Evolutionary conservation across 2,113 vertebrate species (phyloP), one percentile per base, ranked within the genome.

Genomic region (Thalassarche chlororhynchos): DNA sequence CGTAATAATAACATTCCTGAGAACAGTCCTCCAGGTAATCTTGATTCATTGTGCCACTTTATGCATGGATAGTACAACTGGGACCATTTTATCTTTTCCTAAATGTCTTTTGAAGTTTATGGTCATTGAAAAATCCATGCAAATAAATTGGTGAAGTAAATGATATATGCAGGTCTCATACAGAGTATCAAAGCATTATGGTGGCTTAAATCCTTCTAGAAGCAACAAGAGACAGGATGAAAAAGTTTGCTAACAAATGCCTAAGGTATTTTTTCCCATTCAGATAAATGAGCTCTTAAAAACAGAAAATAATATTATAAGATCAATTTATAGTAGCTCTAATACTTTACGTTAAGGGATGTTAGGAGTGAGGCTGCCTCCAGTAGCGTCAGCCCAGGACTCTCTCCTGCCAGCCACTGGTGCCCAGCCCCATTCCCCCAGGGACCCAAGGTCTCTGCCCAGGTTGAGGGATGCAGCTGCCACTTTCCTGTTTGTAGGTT

Each of bases 51-150:
- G 38, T 75, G 42, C 10, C 31, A 61, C 44, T 66, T 92, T 58
- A 84, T 79, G 52, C 74, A 64, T 18, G 44, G 57, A 29, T 87
- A 89, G 79, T 70, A 88, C 77, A 93, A 90, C 52, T 89, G 40
- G 65, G 86, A 89, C 52, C 38, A 40, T 84, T 97, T 92, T 94
- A 78, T 95, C 38, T 92, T 95, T 89, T 91, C 23, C 26, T 95
- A 93, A 94, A 92, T 87, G 72, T 68, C 60, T 91, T 95, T 71
- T 91, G 92, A 97, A 92, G 64, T 95, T 97, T 95, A 95, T 89
- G 89, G 32, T 91, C 90, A 94, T 79, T 79, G 95, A 91, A 96
- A 97, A 96, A 93, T 96, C 87, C 74, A 95, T 91, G 58, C 28
- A 96, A 94, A 93, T 83, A 93, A 89, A 93, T 57, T 69, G 65